Conservation (phyloP, 1,140 invertebrate species). For the Himalopsyche phryganea region DNA sequence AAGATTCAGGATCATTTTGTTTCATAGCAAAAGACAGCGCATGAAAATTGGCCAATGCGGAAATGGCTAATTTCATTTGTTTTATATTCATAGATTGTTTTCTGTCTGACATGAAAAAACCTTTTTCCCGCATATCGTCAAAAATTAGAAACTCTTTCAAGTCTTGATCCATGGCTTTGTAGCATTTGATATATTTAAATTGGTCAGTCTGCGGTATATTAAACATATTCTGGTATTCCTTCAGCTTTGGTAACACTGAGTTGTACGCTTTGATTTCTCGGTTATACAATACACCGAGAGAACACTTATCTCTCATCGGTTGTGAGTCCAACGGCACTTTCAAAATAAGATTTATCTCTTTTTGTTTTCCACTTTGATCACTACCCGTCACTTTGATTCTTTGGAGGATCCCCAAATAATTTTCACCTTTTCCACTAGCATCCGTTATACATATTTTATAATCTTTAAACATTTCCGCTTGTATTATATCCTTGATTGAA, state of each 20-base stretch:
- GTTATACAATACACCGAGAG: slow-evolving; percentile 1
- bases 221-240: background rate
- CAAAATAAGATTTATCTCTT: slow-evolving; percentile 5
- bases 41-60: slow-evolving; percentile 54
- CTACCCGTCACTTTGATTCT: slow-evolving; percentile 27
- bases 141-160: slow-evolving; percentile 43
- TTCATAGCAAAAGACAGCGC: slow-evolving; percentile 39
- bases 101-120: slow-evolving; percentile 53
- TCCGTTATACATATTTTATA: background rate
- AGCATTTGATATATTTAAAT: background rate
- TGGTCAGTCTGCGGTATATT: too few relatives aligned
- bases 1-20: background rate
- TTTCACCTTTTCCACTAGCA: slow-evolving; percentile 39
- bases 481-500: background rate
- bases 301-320: slow-evolving; percentile 13
- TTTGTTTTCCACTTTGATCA: background rate
- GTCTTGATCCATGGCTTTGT: slow-evolving; percentile 37
- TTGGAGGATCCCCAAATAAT: slow-evolving; percentile 41
- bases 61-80: slow-evolving; percentile 47
- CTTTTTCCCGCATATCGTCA: slow-evolving; percentile 52
- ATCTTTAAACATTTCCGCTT: background rate
- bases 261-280: slow-evolving; percentile 11
- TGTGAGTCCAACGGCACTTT: slow-evolving; percentile 8
- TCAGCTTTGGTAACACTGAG: background rate
- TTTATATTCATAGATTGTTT: slow-evolving; percentile 48